Base-by-base conservation (phyloP, 2,888 invertebrate species). In the Leptinotarsa rubiginosa region DNA sequence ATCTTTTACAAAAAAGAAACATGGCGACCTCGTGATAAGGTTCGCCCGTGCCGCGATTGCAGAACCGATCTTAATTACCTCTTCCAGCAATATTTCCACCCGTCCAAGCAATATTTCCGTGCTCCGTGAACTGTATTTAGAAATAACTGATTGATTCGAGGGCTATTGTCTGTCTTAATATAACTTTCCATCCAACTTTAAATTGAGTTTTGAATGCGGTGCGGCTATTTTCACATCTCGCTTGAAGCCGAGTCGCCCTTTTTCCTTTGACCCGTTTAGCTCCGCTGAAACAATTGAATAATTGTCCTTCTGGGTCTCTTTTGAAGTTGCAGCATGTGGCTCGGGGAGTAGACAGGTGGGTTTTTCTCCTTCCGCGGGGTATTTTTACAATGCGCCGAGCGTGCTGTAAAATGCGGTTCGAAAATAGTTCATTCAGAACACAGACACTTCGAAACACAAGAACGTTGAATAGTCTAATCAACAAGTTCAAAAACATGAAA, bases 101-200 rank as follows among this genome's bases (percentile, higher is more conserved):
- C 12, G 22, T 15, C 13, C 10, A 18, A 52, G 50, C 50, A n/a
- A 50, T 50, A n/a, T 50, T 50, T 50, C 50, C 50, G 50, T 50
- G 50, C 50, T 50, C 50, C 50, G 16, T 50, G 50, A 50, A 50
- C 50, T 50, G n/a, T 50, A 50, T 50, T n/a, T 50, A 56, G 22
- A 22, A 56, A 56, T 56, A 22, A 22, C 22, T 22, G 20, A 56
- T 56, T 22, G 54, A 56, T 56, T 56, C 54, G 12, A 5, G 20
- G 22, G 20, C 54, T 15, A 56, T 56, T 56, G 25, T 56, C 56
- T 22, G 56, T 56, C 56, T 56, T 22, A 15, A 56, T 56, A 56
- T 56, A 56, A 56, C 56, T 56, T 56, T 56, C 22, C 54, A 22
- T 56, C 18, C 20, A 56, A 56, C 18, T 56, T 56, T 13, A 41